These are phyloP conservation scores for Drosophila seclusa DNA, from an alignment of 2,888 invertebrate genomes.

Conservation along the genomic window DNA sequence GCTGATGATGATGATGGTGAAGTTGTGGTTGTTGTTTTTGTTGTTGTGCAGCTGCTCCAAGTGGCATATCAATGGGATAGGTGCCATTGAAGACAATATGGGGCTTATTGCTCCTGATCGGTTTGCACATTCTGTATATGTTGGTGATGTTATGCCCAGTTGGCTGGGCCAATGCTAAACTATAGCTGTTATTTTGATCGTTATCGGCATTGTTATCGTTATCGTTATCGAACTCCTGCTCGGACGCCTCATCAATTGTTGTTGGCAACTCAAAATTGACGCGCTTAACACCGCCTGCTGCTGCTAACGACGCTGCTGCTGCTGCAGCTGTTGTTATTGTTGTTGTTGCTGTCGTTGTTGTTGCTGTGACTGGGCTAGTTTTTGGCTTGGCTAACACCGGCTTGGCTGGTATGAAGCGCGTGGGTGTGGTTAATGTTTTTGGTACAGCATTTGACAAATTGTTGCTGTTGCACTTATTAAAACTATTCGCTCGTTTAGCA, in stretches of 20 bases:
- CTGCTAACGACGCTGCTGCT: conserved; percentile 28
- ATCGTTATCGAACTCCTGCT: conserved; percentile 42
- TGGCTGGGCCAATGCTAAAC: conserved; percentile 37
- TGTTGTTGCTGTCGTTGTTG: conserved; percentile 25
- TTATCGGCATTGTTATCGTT: conserved; percentile 33
- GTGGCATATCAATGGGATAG: conserved; percentile 92
- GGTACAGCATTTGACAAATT: conserved; percentile 54
- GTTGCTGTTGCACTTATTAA: conserved; percentile 47
- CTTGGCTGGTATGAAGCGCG: conserved; percentile 70
- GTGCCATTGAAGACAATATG: conserved; percentile 92
- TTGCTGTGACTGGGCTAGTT: conserved; percentile 31
- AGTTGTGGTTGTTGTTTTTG: conserved; percentile 29
- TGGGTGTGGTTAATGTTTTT: conserved; percentile 73
- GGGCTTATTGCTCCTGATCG: conserved; percentile 26
- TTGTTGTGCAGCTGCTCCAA: conserved; percentile 44
- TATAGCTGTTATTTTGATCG: conserved; percentile 21
- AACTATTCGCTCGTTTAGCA: conserved; percentile 51
- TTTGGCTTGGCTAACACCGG: conserved; percentile 56
- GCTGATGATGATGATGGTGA: conserved; percentile 30
- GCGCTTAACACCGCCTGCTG: conserved; percentile 63
- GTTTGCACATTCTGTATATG: conserved; percentile 51
- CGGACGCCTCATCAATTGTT: conserved; percentile 62
- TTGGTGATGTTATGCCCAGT: conserved; percentile 22
- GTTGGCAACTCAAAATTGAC: conserved; percentile 75
- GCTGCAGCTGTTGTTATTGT: conserved; percentile 3